phyloP scores from a whole-genome alignment of 2,888 invertebrate species.

The Drosophila phalerata region DNA sequence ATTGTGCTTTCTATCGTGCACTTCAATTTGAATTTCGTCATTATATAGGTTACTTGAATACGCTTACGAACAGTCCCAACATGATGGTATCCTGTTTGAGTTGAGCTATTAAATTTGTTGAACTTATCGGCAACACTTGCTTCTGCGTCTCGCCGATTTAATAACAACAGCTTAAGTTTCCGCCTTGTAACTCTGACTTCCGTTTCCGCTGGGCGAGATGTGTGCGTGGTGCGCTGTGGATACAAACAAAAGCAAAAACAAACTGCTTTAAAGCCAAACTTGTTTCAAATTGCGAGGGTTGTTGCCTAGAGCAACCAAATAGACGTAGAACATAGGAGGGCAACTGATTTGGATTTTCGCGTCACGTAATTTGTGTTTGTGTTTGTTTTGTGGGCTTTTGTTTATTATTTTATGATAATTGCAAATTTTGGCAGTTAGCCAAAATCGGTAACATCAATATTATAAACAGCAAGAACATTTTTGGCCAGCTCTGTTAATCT shows the following conservation, averaged over 20 bases:
- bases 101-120: constrained; percentile 51
- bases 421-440: constrained; percentile 28
- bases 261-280: constrained; percentile 37
- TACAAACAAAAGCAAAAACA: constrained; percentile 33
- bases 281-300: constrained; percentile 12
- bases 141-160: constrained; percentile 25
- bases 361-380: constrained; percentile 30
- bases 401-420: constrained; percentile 63
- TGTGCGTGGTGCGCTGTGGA: constrained; percentile 33
- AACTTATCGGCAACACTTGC: constrained; percentile 52
- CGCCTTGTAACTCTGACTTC: constrained; percentile 54
- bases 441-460: constrained; percentile 33
- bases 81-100: constrained; percentile 30
- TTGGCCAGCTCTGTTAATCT: constrained; percentile 18
- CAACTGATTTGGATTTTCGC: constrained; percentile 33
- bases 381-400: constrained; percentile 31
- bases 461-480: constrained; percentile 9
- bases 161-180: constrained; percentile 52
- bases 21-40: constrained; percentile 62
- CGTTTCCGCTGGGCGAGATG: constrained; percentile 51
- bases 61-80: background rate
- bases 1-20: constrained; percentile 31
- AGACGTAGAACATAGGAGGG: background rate
- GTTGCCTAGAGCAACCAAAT: constrained; percentile 11
- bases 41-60: constrained; percentile 33